These are phyloP conservation scores for Brachyrhaphis roseni DNA, from an alignment of 2,797 vertebrate species.

Conservation along the genomic window DNA sequence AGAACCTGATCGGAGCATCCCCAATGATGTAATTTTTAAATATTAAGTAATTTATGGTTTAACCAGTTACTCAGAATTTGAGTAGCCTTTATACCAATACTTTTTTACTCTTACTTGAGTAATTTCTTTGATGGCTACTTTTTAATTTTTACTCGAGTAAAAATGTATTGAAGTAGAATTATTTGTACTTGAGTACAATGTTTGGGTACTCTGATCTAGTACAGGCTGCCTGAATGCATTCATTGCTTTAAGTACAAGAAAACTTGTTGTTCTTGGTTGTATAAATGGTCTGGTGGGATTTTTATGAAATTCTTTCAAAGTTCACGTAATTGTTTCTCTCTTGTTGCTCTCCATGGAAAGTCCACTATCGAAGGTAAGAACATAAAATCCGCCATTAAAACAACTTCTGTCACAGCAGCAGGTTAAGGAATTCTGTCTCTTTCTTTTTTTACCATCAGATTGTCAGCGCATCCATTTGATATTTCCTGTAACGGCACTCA, in stretches of 20 bases:
- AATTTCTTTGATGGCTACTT: too few relatives aligned
- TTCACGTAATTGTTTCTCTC: slow-evolving; percentile 30
- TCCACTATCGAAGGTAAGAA: slow-evolving; percentile 62
- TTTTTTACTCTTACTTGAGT: too few relatives aligned
- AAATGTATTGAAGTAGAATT: too few relatives aligned
- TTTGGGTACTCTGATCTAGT: background rate
- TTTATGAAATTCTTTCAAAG: slow-evolving; percentile 6
- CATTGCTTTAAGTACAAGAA: background rate
- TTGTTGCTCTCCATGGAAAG: slow-evolving; percentile 60
- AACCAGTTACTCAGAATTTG: too few relatives aligned
- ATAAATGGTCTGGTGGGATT: background rate
- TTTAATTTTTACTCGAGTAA: too few relatives aligned
- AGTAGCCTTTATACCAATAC: too few relatives aligned
- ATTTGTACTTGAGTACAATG: too few relatives aligned
- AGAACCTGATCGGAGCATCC: background rate
- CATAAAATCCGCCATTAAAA: slow-evolving; percentile 11
- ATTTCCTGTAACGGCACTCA: slow-evolving; percentile 34
- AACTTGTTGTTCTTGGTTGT: background rate
- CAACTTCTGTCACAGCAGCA: background rate
- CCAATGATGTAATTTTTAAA: too few relatives aligned
- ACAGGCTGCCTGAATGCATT: background rate
- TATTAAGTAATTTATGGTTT: too few relatives aligned
- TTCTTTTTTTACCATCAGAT: slow-evolving; percentile 68
- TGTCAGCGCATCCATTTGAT: slow-evolving; percentile 72
- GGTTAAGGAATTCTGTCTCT: background rate